These are phyloP conservation scores for Loriculus beryllinus DNA, from an alignment of 2,797 vertebrate genomes.

Conservation along the genomic window DNA sequence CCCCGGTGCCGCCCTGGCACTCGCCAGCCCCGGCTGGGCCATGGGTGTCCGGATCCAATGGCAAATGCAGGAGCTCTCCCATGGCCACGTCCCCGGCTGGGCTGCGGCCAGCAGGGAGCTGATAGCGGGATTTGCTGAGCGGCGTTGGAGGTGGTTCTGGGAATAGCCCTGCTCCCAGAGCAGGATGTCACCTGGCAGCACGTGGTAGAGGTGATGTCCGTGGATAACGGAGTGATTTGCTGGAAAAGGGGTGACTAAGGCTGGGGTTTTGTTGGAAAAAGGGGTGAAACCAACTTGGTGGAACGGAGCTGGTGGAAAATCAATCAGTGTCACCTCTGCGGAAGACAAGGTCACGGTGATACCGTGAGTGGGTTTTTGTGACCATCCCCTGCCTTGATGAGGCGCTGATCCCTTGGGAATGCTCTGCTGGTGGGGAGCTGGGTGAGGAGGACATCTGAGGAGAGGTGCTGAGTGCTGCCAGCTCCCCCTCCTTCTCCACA, in stretches of 20 bases:
- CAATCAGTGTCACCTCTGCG: background rate
- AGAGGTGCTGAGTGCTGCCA: background rate
- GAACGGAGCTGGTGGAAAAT: background rate
- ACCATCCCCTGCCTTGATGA: background rate
- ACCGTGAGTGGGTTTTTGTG: rapidly evolving
- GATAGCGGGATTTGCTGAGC: background rate
- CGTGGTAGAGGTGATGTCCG: background rate
- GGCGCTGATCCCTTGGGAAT: background rate
- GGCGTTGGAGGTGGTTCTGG: background rate
- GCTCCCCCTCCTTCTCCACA: background rate
- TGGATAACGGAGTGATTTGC: rapidly evolving
- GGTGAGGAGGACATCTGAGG: background rate
- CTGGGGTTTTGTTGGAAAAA: background rate
- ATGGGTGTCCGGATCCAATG: rapidly evolving
- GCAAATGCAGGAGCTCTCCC: background rate
- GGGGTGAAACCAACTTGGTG: background rate
- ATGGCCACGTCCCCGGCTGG: rapidly evolving
- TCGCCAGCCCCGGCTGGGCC: background rate
- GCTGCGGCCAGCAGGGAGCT: background rate
- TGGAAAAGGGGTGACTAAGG: background rate
- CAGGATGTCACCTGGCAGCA: background rate
- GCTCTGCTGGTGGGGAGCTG: background rate
- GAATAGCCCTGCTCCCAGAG: background rate
- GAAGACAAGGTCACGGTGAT: background rate
- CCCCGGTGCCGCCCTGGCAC: background rate